Evolutionary conservation across 2,888 invertebrate species (phyloP).

Genomic region (Cephus sareptanus): DNA sequence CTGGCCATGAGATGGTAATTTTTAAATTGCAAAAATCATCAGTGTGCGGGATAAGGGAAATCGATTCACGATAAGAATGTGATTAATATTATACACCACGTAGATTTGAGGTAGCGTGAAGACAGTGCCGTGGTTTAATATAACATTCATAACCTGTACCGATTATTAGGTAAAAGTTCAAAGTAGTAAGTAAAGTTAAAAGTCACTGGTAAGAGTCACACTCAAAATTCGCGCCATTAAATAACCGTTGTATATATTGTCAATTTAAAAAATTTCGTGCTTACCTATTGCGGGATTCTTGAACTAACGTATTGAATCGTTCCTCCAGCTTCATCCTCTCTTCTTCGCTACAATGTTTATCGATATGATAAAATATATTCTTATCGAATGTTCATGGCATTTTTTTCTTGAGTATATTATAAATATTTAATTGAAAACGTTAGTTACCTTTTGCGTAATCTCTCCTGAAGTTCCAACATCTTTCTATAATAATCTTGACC

Average conservation of each 20-base stretch:
- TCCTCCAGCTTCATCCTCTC: slow-evolving; percentile 58
- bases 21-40: not conserved
- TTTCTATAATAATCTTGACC: slow-evolving; percentile 52
- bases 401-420: not conserved
- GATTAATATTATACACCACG: not conserved
- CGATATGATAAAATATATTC: not conserved
- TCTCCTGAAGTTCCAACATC: slow-evolving; percentile 60
- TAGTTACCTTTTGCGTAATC: slow-evolving; percentile 54
- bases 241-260: not conserved
- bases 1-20: not conserved
- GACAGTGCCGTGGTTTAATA: not conserved
- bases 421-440: not conserved
- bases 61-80: not conserved
- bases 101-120: not conserved
- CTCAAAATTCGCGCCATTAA: not conserved
- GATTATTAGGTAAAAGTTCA: not conserved
- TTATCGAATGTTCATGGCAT: not conserved
- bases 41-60: not conserved
- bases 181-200: too few species aligned
- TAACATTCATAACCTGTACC: not conserved
- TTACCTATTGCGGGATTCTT: slow-evolving; percentile 57
- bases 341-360: slow-evolving; percentile 49
- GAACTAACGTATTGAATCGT: slow-evolving; percentile 51
- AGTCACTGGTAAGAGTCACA: not conserved
- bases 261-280: not conserved